Evolutionary conservation across 2,888 invertebrate genomes (phyloP).

Genomic region (Helicoverpa assulta): DNA sequence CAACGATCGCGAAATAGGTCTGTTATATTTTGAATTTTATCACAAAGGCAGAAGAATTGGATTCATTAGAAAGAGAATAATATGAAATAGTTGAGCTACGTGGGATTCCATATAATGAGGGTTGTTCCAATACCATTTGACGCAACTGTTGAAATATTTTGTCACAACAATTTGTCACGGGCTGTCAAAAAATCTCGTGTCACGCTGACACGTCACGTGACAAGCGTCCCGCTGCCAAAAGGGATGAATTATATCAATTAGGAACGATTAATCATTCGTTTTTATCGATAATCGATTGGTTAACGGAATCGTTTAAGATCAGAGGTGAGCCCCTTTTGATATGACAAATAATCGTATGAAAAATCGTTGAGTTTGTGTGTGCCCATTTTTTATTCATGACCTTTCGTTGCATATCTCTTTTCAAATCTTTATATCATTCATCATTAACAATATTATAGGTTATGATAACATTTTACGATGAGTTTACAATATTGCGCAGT

Average conservation of each 20-base stretch:
- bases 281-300: constrained; percentile 82
- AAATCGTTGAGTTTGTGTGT: constrained; percentile 63
- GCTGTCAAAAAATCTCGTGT: constrained; percentile 84
- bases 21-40: constrained; percentile 50
- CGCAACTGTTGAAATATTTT: constrained; percentile 90
- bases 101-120: constrained; percentile 73
- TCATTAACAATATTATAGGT: constrained; percentile 61
- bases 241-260: constrained; percentile 87
- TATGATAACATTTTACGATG: constrained; percentile 59
- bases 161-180: constrained; percentile 90
- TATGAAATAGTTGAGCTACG: constrained; percentile 43
- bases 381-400: constrained; percentile 66
- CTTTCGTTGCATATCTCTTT: constrained; percentile 59
- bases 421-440: constrained; percentile 49
- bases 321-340: constrained; percentile 80
- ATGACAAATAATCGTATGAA: constrained; percentile 82
- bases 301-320: constrained; percentile 84
- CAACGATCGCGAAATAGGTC: constrained; percentile 35
- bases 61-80: constrained; percentile 6
- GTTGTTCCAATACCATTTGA: constrained; percentile 76
- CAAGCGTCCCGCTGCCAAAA: constrained; percentile 77
- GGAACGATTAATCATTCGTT: constrained; percentile 83
- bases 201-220: constrained; percentile 77
- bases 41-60: constrained; percentile 34
- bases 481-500: constrained; percentile 46